Base-by-base conservation (phyloP, 2,113 vertebrate species). In the Ailurus styani region DNA sequence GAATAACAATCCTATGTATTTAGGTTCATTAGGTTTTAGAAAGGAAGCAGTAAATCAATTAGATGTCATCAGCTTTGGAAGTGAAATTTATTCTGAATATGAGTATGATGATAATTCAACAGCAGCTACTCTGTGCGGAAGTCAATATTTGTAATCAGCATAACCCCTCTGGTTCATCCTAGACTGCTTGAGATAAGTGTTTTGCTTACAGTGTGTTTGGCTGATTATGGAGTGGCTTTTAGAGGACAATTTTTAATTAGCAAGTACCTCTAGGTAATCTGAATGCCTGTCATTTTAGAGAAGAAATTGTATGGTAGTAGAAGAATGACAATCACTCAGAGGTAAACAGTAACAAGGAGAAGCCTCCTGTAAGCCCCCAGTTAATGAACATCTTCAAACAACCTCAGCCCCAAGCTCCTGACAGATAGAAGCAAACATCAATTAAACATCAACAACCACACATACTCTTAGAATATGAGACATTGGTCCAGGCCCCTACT, bases 231-330 rank as follows among this genome's bases (percentile, higher is more conserved):
- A 96, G 57, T 72, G 6, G 77, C 52, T 84, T 96, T 96, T 50
- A 94, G 40, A 90, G 55, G 73, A 93, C 29, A 88, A 73, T 54
- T 96, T 90, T 90, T 90, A 96, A 95, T 85, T 57, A 94, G 72
- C 83, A 50, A 57, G 31, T 37, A 90, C 3, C 10, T 84, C 86
- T 82, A 90, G 12, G 37, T 87, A 84, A 87, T 34, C 47, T 86
- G 42, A 93, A 87, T 83, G 54, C 20, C 40, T 81, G 29, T 57
- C 64, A 90, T 77, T 78, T 77, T 89, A 82, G 25, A 88, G 54
- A 93, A 96, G 70, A 95, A 90, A 93, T 0, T 90, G n/a, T 92
- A 12, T 21, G n/a, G 50, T 83, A 20, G 23, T 93, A 37, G 29
- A 73, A 84, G 37, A 83, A 87, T 64, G 68, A 78, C 78, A 87